phyloP scores from a whole-genome alignment of 2,888 invertebrate species.

The Latheticus oryzae region DNA sequence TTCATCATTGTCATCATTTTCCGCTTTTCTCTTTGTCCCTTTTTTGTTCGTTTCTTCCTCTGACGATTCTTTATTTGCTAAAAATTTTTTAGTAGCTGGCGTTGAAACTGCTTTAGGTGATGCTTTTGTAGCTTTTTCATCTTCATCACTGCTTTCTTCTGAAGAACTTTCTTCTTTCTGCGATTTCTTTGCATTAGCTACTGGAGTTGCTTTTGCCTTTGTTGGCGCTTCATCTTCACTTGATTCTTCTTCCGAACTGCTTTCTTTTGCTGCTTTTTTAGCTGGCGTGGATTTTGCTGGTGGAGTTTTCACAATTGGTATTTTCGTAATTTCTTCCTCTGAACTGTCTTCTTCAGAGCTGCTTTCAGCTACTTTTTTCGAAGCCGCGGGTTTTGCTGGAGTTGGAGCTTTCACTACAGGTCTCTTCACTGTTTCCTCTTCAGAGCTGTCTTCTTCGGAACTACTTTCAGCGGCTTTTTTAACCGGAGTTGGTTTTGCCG shows the following conservation, averaged over 20 bases:
- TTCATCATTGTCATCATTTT: slow-evolving; percentile 50
- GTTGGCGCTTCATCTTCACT: slow-evolving; percentile 54
- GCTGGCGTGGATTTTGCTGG: slow-evolving; percentile 48
- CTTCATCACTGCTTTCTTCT: slow-evolving; percentile 59
- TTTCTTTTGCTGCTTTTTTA: slow-evolving; percentile 48
- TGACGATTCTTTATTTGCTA: slow-evolving; percentile 63
- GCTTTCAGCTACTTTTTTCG: slow-evolving; percentile 54
- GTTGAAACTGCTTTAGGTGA: slow-evolving; percentile 51
- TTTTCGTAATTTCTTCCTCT: slow-evolving; percentile 56
- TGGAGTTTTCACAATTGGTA: slow-evolving; percentile 40
- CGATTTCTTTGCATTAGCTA: slow-evolving; percentile 49
- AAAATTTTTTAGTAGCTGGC: slow-evolving; percentile 42
- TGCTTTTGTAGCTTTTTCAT: slow-evolving; percentile 50
- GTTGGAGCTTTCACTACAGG: too few species aligned
- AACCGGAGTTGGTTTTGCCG: slow-evolving; percentile 29
- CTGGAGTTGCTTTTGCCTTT: slow-evolving; percentile 47
- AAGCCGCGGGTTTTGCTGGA: slow-evolving; percentile 32
- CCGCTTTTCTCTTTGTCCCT: slow-evolving; percentile 65
- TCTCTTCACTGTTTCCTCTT: too few species aligned
- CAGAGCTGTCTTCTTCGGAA: slow-evolving; percentile 58
- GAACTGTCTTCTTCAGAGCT: slow-evolving; percentile 59
- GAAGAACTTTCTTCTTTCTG: slow-evolving; percentile 59
- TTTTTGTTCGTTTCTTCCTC: slow-evolving; percentile 51
- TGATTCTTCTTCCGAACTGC: slow-evolving; percentile 38
- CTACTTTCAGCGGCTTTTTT: slow-evolving; percentile 58